Evolutionary conservation across 35 echinoderm and acorn worm species (phyloP), one percentile per base, ranked within the genome.

Genomic region (Ophioderma brevispina): DNA sequence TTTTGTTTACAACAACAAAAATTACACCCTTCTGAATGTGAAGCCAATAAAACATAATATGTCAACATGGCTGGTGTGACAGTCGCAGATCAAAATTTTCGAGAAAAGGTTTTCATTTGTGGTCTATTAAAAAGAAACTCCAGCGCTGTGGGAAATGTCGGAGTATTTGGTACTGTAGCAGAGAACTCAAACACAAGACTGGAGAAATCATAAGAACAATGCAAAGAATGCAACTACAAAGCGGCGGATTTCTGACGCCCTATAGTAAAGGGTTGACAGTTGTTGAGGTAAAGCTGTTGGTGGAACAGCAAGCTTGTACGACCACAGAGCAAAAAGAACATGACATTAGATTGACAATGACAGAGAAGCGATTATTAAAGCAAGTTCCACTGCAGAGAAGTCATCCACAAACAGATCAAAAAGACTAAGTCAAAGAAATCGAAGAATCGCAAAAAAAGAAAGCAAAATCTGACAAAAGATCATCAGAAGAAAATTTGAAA

Each of bases 121-220:
- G 87, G 82, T n/a, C n/a, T 30, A 38, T 59, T 13, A 80, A 8
- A 19, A 49, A 88, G 15, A 82, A 94, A 42, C 82, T 94, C 28
- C 94, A 92, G 82, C 82, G 75, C 43, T 97, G 95, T 92, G 81
- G 50, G 36, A 85, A 78, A 77, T 97, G 92, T 52, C 37, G 41
- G 37, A 35, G 42, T 35, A 89, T 89, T 19, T 87, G 36, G 32
- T 97, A 94, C 77, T 94, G 92, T 40, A 75, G 84, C 15, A 97
- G 76, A 82, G 92, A 97, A 36, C 92, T 70, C 95, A 97, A 77
- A 28, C 37, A 42, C 83, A 94, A 84, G 92, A 94, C 92, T 94
- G 95, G 95, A 89, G 88, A 40, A 88, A 89, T 31, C 92, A 97
- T 84, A 94, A 81, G 49, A 85, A 40, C 8, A 70, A 33, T 97